Base-by-base conservation (phyloP, 2,797 vertebrate genomes). In the Emydoidea blandingii region DNA sequence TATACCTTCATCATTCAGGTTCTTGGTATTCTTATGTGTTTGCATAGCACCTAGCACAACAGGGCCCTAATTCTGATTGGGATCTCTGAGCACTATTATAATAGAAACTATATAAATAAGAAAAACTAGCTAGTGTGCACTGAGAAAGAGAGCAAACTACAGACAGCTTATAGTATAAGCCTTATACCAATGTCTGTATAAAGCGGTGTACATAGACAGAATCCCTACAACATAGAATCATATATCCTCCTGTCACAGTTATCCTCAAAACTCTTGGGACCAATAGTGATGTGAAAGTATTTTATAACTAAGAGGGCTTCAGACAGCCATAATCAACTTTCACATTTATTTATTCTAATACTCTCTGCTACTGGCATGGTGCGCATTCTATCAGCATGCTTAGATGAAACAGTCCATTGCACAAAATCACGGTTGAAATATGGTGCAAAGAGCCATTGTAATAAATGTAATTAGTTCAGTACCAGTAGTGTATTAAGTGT, bases 281-380 rank as follows among this genome's bases (percentile, higher is more conserved):
- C 59, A 89, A 62, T 37, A 12, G 31, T 34, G 65, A 90, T 80
- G 31, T 0, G 72, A 92, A 85, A 62, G 3, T 88, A 92, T 97
- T 96, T 96, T 87, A 87, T 91, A 96, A 97, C 95, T 94, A 97
- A 91, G 95, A 95, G 96, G 90, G 85, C 88, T 95, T 96, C 96
- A 97, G 88, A 96, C 62, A 94, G 85, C 76, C 68, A 97, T 97
- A 95, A 95, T 90, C 92, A 97, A 92, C 95, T 96, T 97, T 92
- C 93, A 93, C 54, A 27, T 96, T 89, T 97, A 94, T 96, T 89
- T 94, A 97, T 96, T 96, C 90, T 93, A 98, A 86, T 95, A 94
- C 92, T 79, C 91, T 92, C 95, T 92, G 83, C 92, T 83, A 41
- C 2, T 0, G 81, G 94, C 87, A 86, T 11, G 49, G 91, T 52